These are phyloP conservation scores for Ennomos quercinarius DNA, from an alignment of 2,888 invertebrate species.

Conservation along the genomic window DNA sequence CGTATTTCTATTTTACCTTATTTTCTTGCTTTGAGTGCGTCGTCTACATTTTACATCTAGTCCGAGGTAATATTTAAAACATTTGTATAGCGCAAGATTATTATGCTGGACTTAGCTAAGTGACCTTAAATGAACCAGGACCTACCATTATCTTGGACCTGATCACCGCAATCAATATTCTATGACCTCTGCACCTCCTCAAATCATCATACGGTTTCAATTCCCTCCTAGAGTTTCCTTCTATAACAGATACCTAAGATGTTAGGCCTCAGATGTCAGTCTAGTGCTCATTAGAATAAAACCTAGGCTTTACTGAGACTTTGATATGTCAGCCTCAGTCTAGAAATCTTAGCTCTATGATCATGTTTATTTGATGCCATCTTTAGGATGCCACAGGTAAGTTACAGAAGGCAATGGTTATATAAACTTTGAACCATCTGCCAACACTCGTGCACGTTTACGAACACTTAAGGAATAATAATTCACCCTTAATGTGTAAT, in stretches of 20 bases:
- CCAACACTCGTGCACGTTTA: no score
- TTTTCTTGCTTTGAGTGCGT: no score
- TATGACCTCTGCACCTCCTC: slow-evolving; percentile 5
- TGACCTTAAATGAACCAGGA: not conserved
- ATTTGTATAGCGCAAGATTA: no score
- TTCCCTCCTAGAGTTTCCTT: slow-evolving; percentile 8
- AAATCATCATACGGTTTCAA: slow-evolving; percentile 10
- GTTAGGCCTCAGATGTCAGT: slow-evolving; percentile 1
- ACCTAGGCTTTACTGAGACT: slow-evolving; percentile 25
- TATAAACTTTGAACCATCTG: no score
- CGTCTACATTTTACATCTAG: no score
- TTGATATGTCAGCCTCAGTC: slow-evolving; percentile 31
- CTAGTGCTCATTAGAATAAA: slow-evolving; percentile 24
- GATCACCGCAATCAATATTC: not conserved
- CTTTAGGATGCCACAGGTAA: slow-evolving; percentile 12
- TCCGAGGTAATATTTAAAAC: no score
- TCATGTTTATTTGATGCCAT: slow-evolving; percentile 29
- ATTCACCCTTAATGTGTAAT: no score
- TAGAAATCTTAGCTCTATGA: slow-evolving; percentile 25
- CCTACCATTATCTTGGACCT: not conserved
- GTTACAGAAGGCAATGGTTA: slow-evolving; percentile 9
- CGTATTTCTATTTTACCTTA: no score
- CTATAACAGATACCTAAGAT: slow-evolving; percentile 2
- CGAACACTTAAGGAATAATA: no score
- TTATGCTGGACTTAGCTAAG: no score